Evolutionary conservation across 2,888 invertebrate genomes (phyloP), one percentile per base, ranked within the genome.

Genomic region (Agrypnus murinus): DNA sequence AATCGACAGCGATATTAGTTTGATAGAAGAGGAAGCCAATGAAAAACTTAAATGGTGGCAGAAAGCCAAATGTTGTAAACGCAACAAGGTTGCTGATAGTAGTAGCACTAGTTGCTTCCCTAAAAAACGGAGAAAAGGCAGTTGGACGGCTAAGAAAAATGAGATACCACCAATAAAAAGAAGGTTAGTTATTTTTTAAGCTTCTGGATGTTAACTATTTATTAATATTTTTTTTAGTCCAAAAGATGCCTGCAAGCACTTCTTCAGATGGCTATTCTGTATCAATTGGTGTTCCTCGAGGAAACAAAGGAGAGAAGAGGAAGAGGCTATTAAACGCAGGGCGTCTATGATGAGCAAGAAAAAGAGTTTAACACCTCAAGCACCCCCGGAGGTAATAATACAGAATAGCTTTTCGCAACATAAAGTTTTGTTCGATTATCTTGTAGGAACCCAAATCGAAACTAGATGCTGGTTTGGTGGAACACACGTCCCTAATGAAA

Each of bases 401-500:
- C 7, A 14, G 17, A 15, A 48, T 19, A 1, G 5, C 1, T 9
- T 48, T 19, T 9, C 4, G 1, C 9, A 12, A 14, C 6, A 9
- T 5, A 32, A 4, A 14, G 1, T 0, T 10, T 25, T 5, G 10
- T 34, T 17, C 1, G 12, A 17, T 48, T 3, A 15, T 2, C 38
- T 69, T 69, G 9, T 36, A 94, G 94, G 94, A 94, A 75, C 90
- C 88, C 0, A 90, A 91, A 74, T 90, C 92, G 63, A 95, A 94
- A 83, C 86, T 95, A 75, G 95, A 95, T 79, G 87, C 90, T 0
- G 90, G 92, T 19, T 86, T 95, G 72, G 92, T 95, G 14, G 95
- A 95, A 80, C 93, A 94, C 83, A 91, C 90, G 71, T 96, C 96
- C 1, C 89, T 94, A 81, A 97, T 98, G 91, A 93, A 94, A 77